phyloP scores from a whole-genome alignment of 2,797 vertebrate species.

The Tokudaia muenninki region DNA sequence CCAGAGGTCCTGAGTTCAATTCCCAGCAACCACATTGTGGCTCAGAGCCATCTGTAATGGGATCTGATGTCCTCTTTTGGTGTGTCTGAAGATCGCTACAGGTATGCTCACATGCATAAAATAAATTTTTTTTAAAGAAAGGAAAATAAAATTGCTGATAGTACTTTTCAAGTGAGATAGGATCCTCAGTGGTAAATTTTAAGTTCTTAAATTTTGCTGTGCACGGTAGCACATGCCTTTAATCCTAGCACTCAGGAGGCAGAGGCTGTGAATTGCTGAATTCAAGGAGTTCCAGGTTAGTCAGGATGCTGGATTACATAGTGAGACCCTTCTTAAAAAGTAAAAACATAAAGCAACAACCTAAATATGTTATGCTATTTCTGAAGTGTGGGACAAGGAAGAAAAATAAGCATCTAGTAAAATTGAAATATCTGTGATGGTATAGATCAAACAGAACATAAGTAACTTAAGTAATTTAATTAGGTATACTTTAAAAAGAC shows the following conservation, averaged over 20 bases:
- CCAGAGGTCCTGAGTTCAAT: no score
- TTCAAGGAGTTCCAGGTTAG: neutral
- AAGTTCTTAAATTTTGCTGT: neutral
- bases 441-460: constrained; percentile 8
- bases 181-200: constrained; percentile 15
- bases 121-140: no score
- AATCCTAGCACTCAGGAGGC: neutral
- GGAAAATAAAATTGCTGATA: constrained; percentile 28
- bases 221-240: neutral
- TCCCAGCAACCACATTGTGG: no score
- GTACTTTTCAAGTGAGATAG: constrained; percentile 53
- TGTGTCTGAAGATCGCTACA: no score
- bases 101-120: no score
- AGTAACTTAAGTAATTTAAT: constrained; percentile 16
- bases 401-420: constrained; percentile 59
- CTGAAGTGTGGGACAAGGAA: constrained; percentile 20
- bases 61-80: no score
- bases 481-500: no score
- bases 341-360: neutral
- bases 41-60: no score
- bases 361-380: constrained; percentile 57
- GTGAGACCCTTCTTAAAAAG: neutral
- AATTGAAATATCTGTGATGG: constrained; percentile 42
- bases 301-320: neutral
- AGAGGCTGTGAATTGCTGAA: neutral